These are phyloP conservation scores for Ceramica pisi DNA, from an alignment of 2,888 invertebrate species.

Conservation along the genomic window DNA sequence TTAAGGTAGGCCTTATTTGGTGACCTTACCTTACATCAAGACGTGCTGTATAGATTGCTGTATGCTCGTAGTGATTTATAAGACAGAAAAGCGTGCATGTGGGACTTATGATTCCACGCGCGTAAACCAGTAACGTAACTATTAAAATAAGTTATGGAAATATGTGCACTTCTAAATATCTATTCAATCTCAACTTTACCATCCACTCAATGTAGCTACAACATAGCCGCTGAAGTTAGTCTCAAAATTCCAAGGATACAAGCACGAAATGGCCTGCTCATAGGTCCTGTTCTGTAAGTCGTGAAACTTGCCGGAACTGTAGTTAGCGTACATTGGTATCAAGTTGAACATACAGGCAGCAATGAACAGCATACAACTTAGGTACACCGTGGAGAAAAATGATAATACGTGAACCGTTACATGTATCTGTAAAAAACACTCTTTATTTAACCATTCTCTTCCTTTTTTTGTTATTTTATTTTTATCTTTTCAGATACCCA, in stretches of 20 bases:
- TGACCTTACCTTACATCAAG: no score
- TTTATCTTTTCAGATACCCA: no score
- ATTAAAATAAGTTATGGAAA: background rate
- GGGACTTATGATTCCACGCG: background rate
- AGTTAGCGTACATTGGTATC: constrained; percentile 54
- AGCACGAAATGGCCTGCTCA: constrained; percentile 62
- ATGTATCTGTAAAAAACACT: constrained; percentile 35
- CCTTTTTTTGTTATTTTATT: no score
- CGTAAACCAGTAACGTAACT: background rate
- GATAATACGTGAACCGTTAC: constrained; percentile 61
- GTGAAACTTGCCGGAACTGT: constrained; percentile 34
- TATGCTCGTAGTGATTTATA: no score
- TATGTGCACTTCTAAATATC: background rate
- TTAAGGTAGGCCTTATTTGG: no score
- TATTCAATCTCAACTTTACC: constrained; percentile 33
- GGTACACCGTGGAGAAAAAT: constrained; percentile 50
- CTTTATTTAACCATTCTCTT: no score
- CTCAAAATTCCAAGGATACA: constrained; percentile 57
- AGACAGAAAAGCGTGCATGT: background rate
- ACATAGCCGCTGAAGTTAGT: constrained; percentile 48
- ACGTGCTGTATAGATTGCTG: no score
- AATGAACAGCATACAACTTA: constrained; percentile 22
- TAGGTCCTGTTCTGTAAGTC: constrained; percentile 56
- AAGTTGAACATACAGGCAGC: constrained; percentile 46
- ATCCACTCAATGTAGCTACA: constrained; percentile 43